phyloP scores from a whole-genome alignment of 2,113 vertebrate genomes.

The Melanostigma gelatinosum region DNA sequence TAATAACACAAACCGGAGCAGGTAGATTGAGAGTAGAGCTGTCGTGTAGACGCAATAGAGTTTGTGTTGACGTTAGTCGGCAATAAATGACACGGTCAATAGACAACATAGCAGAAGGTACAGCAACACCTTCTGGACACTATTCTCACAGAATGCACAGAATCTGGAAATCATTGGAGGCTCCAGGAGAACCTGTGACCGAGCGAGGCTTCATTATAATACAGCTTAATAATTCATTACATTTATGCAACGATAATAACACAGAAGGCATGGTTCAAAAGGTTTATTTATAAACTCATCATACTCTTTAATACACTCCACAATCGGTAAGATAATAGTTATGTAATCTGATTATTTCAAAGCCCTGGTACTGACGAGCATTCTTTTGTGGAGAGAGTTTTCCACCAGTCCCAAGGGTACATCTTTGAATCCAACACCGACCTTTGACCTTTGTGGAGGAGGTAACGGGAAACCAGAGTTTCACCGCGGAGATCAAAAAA shows the following conservation, averaged over 20 bases:
- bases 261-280: not conserved
- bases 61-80: not conserved
- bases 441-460: slow-evolving; percentile 37
- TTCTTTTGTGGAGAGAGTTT: slow-evolving; percentile 1
- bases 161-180: not conserved
- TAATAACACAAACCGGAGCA: not conserved
- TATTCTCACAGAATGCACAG: not conserved
- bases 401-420: slow-evolving; percentile 4
- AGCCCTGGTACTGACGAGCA: not conserved
- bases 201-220: not conserved
- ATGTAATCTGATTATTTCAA: slow-evolving; percentile 21
- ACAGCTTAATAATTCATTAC: not conserved
- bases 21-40: not conserved
- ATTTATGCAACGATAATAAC: not conserved
- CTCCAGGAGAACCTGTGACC: not conserved
- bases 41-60: not conserved
- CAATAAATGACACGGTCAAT: not conserved
- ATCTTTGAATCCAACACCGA: slow-evolving; percentile 18
- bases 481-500: slow-evolving; percentile 25
- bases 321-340: not conserved
- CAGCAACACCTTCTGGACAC: slow-evolving; percentile 17
- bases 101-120: not conserved
- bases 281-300: not conserved
- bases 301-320: not conserved
- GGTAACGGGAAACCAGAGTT: slow-evolving; percentile 29